Evolutionary conservation across 2,797 vertebrate species (phyloP).

Genomic region (Channa striata): DNA sequence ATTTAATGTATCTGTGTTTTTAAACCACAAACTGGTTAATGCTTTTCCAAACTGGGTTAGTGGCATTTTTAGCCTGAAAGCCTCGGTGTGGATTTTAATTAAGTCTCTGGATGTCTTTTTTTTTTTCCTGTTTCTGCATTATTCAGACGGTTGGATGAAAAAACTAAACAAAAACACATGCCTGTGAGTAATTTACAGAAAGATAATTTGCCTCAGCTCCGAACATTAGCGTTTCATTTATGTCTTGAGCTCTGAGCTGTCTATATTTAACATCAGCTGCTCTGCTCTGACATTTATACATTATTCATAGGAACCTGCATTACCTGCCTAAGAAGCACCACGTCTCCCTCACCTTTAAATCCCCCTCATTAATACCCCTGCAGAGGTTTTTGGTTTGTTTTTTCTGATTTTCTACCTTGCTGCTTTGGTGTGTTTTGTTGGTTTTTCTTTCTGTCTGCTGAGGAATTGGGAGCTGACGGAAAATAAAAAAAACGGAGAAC

Average conservation of each 20-base stretch:
- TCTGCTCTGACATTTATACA: slow-evolving; percentile 60
- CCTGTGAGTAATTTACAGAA: slow-evolving; percentile 56
- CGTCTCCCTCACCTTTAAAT: slow-evolving; percentile 64
- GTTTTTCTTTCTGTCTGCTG: slow-evolving; percentile 9
- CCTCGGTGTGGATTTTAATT: slow-evolving; percentile 35
- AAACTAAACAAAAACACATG: slow-evolving; percentile 2
- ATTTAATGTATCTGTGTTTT: neutral
- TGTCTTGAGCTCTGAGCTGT: slow-evolving; percentile 57
- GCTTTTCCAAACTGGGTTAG: slow-evolving; percentile 15
- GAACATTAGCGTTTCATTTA: slow-evolving; percentile 67
- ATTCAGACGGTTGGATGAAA: slow-evolving; percentile 30
- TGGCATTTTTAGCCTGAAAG: slow-evolving; percentile 16
- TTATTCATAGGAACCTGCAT: slow-evolving; percentile 68
- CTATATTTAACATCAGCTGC: slow-evolving; percentile 73
- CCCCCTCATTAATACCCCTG: slow-evolving; percentile 55
- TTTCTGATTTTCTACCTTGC: slow-evolving; percentile 29
- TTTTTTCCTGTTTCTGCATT: slow-evolving; percentile 35
- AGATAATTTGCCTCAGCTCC: slow-evolving; percentile 54
- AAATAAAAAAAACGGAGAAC: slow-evolving; percentile 34
- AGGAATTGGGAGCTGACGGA: slow-evolving; percentile 24
- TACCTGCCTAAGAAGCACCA: slow-evolving; percentile 60
- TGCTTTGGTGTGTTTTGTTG: slow-evolving; percentile 10
- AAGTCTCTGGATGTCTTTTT: slow-evolving; percentile 26
- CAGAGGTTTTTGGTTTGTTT: slow-evolving; percentile 58
- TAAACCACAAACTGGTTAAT: neutral